Evolutionary conservation across 2,888 invertebrate species (phyloP).

Genomic region (Anagyrus pseudococci): DNA sequence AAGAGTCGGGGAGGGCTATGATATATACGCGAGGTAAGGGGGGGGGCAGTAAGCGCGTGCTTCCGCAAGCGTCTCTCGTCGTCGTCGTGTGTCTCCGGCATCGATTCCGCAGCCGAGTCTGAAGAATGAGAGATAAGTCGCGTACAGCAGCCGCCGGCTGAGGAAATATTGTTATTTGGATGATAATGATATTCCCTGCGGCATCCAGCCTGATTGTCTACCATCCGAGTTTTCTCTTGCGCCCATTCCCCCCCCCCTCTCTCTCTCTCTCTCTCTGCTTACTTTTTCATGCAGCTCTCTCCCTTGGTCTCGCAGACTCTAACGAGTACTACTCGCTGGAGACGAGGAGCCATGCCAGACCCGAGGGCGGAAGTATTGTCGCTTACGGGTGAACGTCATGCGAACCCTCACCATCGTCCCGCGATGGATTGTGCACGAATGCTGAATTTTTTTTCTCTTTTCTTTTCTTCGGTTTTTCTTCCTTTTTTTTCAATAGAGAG

Average conservation of each 20-base stretch:
- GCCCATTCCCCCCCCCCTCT: background rate
- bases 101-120: background rate
- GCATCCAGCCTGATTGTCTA: background rate
- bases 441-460: too few species aligned
- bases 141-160: background rate
- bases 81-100: background rate
- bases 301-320: too few species aligned
- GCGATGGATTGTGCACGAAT: too few species aligned
- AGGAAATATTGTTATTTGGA: conserved; percentile 21
- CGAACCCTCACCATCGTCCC: too few species aligned
- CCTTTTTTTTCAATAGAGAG: too few species aligned
- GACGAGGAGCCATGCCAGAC: too few species aligned
- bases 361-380: too few species aligned
- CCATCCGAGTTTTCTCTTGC: background rate
- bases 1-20: background rate
- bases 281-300: too few species aligned
- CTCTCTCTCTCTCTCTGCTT: background rate
- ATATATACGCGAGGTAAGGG: background rate
- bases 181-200: conserved; percentile 29
- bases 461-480: too few species aligned
- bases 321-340: too few species aligned
- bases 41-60: background rate
- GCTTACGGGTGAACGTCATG: too few species aligned
- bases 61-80: conserved; percentile 1
- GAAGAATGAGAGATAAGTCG: background rate